These are phyloP conservation scores for Zoanthus sansibaricus DNA, from an alignment of 92 coral and sea anemone genomes.

Conservation along the genomic window DNA sequence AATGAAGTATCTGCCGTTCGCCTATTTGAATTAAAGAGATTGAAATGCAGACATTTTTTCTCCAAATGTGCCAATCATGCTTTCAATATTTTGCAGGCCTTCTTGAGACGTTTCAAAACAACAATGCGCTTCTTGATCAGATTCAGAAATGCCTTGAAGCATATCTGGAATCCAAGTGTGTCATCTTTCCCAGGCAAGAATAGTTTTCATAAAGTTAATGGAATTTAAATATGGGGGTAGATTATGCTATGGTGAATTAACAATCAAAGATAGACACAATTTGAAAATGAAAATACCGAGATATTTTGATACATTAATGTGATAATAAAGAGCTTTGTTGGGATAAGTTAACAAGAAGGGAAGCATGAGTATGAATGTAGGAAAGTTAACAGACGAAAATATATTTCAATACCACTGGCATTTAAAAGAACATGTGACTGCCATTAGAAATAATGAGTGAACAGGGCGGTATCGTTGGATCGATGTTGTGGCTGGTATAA, in stretches of 20 bases:
- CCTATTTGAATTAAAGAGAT: too few species aligned
- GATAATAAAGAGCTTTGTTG: neutral
- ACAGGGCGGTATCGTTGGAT: too few species aligned
- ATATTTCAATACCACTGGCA: too few species aligned
- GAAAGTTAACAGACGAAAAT: too few species aligned
- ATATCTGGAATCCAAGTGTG: constrained; percentile 97
- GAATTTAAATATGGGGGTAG: too few species aligned
- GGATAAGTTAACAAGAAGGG: neutral
- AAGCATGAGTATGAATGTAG: too few species aligned
- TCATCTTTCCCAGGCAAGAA: constrained; percentile 93
- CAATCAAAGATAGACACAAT: neutral
- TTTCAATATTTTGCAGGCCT: constrained; percentile 59
- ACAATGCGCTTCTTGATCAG: constrained; percentile 97
- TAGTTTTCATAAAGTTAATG: neutral
- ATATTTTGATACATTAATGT: neutral
- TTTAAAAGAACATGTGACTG: too few species aligned
- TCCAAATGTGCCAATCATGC: neutral
- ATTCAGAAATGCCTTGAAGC: constrained; percentile 99
- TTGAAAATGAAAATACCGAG: neutral
- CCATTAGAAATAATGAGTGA: too few species aligned
- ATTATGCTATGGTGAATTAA: too few species aligned
- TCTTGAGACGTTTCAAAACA: constrained; percentile 95
- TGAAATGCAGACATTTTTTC: neutral
- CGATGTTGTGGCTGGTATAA: too few species aligned
- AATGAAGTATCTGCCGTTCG: too few species aligned